Conservation (phyloP, 1,140 invertebrate species). For the Epicauta chinensis region DNA sequence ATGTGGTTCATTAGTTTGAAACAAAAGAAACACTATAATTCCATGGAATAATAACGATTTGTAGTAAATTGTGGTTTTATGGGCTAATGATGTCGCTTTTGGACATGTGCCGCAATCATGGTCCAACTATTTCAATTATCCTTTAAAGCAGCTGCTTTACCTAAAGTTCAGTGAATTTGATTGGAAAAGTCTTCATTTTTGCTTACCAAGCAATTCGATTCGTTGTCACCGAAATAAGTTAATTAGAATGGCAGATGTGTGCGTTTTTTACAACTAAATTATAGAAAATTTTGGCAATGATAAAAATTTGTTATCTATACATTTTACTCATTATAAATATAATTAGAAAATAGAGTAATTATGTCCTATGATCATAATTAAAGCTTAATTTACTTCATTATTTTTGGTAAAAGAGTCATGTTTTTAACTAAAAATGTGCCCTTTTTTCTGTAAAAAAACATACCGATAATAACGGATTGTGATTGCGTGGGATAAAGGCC, state of each 20-base stretch:
- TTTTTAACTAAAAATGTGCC: conserved; percentile 6
- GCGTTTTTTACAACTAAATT: no score
- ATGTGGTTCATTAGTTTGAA: conserved; percentile 11
- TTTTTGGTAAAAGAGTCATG: conserved; percentile 7
- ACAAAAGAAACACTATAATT: conserved; percentile 7
- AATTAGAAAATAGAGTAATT: no score
- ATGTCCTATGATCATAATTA: no score
- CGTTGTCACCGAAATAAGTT: no score
- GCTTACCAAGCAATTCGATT: no score
- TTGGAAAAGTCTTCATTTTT: no score
- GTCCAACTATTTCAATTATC: conserved; percentile 8
- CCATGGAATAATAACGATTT: neutral
- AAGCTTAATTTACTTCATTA: no score
- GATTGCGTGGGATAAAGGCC: conserved; percentile 15
- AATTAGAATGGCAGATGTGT: no score
- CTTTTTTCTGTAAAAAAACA: conserved; percentile 4
- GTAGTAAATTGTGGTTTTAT: conserved; percentile 9
- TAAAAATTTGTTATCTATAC: no score
- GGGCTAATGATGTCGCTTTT: conserved; percentile 6
- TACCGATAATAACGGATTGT: conserved; percentile 14
- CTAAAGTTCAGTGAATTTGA: neutral
- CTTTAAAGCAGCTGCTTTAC: conserved; percentile 4
- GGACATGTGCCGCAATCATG: conserved; percentile 13
- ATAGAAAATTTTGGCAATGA: no score
- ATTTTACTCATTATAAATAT: no score